These are phyloP conservation scores for Cryptotis parvus DNA, from an alignment of 2,113 vertebrate species.

Conservation along the genomic window DNA sequence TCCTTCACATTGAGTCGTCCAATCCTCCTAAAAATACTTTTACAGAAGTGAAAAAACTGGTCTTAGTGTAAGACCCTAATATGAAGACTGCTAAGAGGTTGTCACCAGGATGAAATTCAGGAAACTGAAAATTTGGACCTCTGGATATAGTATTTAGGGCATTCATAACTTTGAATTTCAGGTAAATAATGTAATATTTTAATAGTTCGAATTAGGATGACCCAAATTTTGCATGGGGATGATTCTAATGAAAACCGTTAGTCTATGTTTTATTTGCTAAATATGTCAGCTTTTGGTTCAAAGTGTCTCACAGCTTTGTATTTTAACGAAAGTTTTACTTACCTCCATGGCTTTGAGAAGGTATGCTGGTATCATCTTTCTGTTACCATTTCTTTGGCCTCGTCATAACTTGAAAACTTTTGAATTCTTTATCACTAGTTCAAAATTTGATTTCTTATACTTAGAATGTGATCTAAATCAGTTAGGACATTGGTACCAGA, in stretches of 20 bases:
- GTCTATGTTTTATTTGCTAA: neutral
- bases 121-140: constrained; percentile 30
- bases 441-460: constrained; percentile 43
- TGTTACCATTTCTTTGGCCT: constrained; percentile 23
- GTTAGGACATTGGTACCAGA: neutral
- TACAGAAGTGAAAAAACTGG: neutral
- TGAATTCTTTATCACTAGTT: constrained; percentile 20
- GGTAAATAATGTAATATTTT: neutral
- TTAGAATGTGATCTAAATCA: constrained; percentile 26
- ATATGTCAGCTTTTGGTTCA: neutral
- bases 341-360: constrained; percentile 8
- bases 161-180: constrained; percentile 37
- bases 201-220: neutral
- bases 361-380: neutral
- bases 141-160: neutral
- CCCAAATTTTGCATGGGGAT: neutral
- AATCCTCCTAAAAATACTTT: constrained; percentile 18
- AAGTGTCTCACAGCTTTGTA: neutral
- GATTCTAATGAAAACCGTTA: constrained; percentile 2
- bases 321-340: neutral
- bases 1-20: neutral
- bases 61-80: neutral
- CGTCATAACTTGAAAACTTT: constrained; percentile 38
- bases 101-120: constrained; percentile 23
- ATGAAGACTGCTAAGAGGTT: neutral